These are phyloP conservation scores for Phaenicophaeus curvirostris DNA, from an alignment of 2,797 vertebrate genomes.

Conservation along the genomic window DNA sequence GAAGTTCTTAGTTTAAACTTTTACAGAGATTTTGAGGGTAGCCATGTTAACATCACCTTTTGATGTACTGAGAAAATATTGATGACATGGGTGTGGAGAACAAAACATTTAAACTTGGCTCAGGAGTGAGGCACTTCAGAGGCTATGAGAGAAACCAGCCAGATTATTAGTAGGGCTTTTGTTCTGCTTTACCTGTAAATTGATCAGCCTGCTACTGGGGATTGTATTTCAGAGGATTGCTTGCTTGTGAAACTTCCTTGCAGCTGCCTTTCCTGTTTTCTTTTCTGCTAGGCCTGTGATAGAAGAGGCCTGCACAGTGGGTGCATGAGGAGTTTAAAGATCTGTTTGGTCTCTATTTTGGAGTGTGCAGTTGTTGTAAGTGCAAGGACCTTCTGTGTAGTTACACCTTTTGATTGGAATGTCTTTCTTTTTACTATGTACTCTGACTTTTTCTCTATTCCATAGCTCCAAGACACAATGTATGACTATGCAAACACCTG, in stretches of 20 bases:
- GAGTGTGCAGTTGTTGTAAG: background rate
- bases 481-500: background rate
- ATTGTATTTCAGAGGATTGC: background rate
- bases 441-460: background rate
- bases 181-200: background rate
- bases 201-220: background rate
- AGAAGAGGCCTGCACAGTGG: background rate
- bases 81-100: background rate
- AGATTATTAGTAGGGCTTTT: background rate
- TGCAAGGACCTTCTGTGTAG: background rate
- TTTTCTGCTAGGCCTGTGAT: background rate
- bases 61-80: background rate
- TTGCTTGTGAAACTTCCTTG: background rate
- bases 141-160: background rate
- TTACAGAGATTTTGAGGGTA: background rate
- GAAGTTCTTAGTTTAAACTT: background rate
- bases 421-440: background rate
- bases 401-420: background rate
- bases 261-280: background rate
- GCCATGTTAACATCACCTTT: background rate
- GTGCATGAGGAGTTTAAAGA: background rate
- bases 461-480: background rate
- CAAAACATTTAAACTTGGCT: background rate
- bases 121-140: background rate
- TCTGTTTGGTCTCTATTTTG: background rate